Base-by-base conservation (phyloP, 2,888 invertebrate species). In the Ommatoiulus sabulosus region DNA sequence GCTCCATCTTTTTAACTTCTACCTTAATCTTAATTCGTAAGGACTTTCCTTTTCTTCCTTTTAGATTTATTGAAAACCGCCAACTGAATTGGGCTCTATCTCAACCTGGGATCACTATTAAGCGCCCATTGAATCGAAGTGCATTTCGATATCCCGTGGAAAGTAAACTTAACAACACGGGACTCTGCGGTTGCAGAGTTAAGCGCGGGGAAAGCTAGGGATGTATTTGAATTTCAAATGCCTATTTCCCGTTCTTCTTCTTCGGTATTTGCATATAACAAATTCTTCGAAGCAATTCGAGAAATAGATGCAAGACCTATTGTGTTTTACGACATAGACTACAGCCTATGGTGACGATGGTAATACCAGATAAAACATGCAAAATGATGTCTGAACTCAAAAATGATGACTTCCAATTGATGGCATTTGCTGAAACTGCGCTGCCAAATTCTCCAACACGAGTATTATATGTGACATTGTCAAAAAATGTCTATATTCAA, bases 251-350 rank as follows among this genome's bases (percentile, higher is more conserved):
- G 15, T 24, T 24, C 80, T 80, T 24, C 80, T 80, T n/a, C 63
- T n/a, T 12, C 15, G 43, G 80, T 80, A 80, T 80, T 80, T 80
- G 80, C 80, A 80, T 80, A 80, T 80, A 80, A 43, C 80, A 80
- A 80, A 80, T 80, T 80, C 80, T 80, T 80, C 35, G 35, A 35
- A 80, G 80, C 80, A 80, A 80, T 80, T 80, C 35, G 80, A 80
- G 80, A 80, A 80, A 80, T 80, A 80, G 35, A 80, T 80, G 80
- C 80, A 80, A 80, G 80, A 80, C 80, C 80, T 80, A 80, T 80
- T 43, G 80, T 80, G 80, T 80, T 80, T 80, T 80, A 80, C 80
- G 80, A 80, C 80, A 43, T 80, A 80, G 80, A 80, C 35, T 12
- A 5, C 80, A 80, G 24, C 24, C 80, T 43, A 80, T 24, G 15